phyloP scores from a whole-genome alignment of 2,113 vertebrate species.

The zebrafish (Danio rerio) region DNA sequence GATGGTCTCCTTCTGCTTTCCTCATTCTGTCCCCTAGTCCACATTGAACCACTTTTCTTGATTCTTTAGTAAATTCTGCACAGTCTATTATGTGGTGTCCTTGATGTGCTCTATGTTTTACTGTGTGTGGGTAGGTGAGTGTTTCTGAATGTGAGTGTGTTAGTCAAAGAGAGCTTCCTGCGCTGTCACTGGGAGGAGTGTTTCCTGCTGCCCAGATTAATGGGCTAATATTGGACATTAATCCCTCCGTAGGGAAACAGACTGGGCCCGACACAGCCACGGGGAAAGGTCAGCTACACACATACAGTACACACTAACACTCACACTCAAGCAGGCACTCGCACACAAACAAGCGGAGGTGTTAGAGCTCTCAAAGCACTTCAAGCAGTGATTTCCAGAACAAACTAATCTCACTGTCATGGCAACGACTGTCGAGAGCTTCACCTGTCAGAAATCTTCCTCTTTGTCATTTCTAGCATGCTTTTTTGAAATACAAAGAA shows the following conservation, averaged over 20 bases:
- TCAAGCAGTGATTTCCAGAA: conserved; percentile 49
- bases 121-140: conserved; percentile 13
- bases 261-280: conserved; percentile 15
- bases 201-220: conserved; percentile 42
- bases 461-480: neutral
- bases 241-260: conserved; percentile 41
- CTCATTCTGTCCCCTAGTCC: conserved; percentile 8
- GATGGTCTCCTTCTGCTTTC: conserved; percentile 14
- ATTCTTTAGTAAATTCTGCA: conserved; percentile 24
- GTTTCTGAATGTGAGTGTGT: neutral
- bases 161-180: neutral
- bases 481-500: neutral
- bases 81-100: conserved; percentile 30
- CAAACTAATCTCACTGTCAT: conserved; percentile 23
- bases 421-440: conserved; percentile 12
- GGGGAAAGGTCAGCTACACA: conserved; percentile 39
- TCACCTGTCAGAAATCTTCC: conserved; percentile 4
- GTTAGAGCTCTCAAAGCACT: conserved; percentile 45
- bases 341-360: conserved; percentile 16
- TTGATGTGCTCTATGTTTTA: conserved; percentile 11
- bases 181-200: conserved; percentile 4
- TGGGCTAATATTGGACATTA: conserved; percentile 46
- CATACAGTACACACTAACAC: conserved; percentile 46
- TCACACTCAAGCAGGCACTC: conserved; percentile 26
- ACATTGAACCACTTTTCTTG: conserved; percentile 9